Base-by-base conservation (phyloP, 2,888 invertebrate genomes). In the Yponomeuta evonymella region DNA sequence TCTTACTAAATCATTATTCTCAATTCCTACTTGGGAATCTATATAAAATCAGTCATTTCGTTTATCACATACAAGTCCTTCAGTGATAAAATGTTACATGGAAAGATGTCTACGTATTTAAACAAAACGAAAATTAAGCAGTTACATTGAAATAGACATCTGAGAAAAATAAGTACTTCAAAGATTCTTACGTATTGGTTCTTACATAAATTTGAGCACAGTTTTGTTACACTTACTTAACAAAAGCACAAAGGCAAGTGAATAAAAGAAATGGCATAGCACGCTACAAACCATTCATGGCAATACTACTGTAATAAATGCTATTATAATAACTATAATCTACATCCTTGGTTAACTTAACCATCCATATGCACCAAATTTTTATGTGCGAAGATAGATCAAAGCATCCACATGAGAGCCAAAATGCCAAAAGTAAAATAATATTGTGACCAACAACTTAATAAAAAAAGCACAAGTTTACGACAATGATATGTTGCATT, bases 21-120 rank as follows among this genome's bases (percentile, higher is more conserved):
- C 51, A 51, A 68, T 30, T 68, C 48, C 67, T 48, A 48, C 48
- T 15, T 68, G 36, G 23, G 29, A 68, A 36, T 33, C 63, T 70
- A 70, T 36, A 63, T 77, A 80, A 82, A 83, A 85, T 89, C 89
- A 89, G 89, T 90, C 89, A 79, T 80, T 79, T 79, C 76, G 79
- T 79, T 62, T 87, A 88, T 87, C 87, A 87, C 83, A 84, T 79
- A 76, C 75, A 73, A 77, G 76, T 73, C 73, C 67, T 63, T 72
- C 58, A 51, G 30, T 36, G 30, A 58, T 29, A 48, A 15, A 29
- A 65, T 65, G 29, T 65, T 33, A 11, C 11, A 4, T 9, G 33
- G 3, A 65, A 33, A 6, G 30, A 65, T 12, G 29, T 29, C 33
- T 33, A 65, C 6, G 65, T 65, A 65, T 65, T 29, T 5, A 65